phyloP scores from a whole-genome alignment of 2,797 vertebrate species.

The Liasis olivaceus region DNA sequence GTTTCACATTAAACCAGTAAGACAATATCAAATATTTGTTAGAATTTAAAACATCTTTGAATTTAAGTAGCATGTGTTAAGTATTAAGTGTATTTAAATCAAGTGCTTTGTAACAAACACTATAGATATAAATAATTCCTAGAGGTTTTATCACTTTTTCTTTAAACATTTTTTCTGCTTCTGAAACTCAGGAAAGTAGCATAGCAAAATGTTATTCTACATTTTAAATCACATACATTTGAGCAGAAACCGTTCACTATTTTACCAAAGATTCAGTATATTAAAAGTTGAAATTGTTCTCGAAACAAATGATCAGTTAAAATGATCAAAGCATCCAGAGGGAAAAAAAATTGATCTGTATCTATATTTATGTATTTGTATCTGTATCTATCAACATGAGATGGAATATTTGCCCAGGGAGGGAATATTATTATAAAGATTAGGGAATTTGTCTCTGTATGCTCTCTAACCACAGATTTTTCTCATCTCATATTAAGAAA shows the following conservation, averaged over 20 bases:
- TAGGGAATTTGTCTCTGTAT: conserved; percentile 18
- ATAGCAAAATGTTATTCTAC: neutral
- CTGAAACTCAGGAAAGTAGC: neutral
- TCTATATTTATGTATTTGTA: neutral
- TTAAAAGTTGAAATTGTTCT: conserved; percentile 13
- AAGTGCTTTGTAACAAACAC: neutral
- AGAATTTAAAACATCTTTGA: neutral
- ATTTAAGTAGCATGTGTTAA: neutral
- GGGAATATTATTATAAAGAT: neutral
- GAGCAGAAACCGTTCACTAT: neutral
- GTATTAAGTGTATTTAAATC: neutral
- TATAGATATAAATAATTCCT: neutral
- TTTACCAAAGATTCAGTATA: rapidly evolving
- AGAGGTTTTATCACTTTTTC: neutral
- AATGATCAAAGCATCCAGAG: neutral
- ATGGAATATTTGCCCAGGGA: neutral
- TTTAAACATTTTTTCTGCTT: conserved; percentile 30
- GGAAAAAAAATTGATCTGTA: neutral
- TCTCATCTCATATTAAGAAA: conserved; percentile 26
- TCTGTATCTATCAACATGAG: neutral
- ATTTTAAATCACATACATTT: neutral
- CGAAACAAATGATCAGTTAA: neutral
- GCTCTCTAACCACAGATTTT: conserved; percentile 24
- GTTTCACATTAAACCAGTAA: conserved; percentile 33
- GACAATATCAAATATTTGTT: neutral